Evolutionary conservation across 1,140 invertebrate species (phyloP).

Genomic region (Saccostrea echinata): DNA sequence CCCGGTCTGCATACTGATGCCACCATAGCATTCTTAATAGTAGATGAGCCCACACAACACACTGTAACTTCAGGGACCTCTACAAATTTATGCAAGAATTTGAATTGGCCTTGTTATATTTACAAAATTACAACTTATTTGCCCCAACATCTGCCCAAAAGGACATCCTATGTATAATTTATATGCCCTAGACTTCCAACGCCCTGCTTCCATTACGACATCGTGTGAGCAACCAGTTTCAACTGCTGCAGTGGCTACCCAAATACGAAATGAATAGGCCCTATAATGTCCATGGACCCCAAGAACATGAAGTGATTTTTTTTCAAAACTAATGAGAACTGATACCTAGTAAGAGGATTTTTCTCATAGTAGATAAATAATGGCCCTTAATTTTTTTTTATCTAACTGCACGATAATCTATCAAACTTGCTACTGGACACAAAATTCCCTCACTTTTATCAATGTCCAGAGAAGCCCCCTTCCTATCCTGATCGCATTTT

Average conservation of each 20-base stretch:
- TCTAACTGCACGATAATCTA: background rate
- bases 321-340: conserved; percentile 42
- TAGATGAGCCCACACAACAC: too few relatives aligned
- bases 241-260: background rate
- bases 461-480: background rate
- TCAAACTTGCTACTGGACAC: background rate
- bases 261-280: conserved; percentile 49
- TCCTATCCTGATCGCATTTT: background rate
- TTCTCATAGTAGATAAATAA: conserved; percentile 25
- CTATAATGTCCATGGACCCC: background rate
- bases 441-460: background rate
- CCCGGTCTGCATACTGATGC: too few relatives aligned
- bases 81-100: too few relatives aligned
- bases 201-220: too few relatives aligned
- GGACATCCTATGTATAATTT: too few relatives aligned
- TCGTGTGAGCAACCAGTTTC: too few relatives aligned
- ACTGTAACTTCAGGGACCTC: too few relatives aligned
- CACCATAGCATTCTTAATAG: too few relatives aligned
- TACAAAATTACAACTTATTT: too few relatives aligned
- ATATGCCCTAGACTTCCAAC: too few relatives aligned
- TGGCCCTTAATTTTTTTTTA: background rate
- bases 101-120: too few relatives aligned
- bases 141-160: too few relatives aligned
- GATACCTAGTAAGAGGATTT: conserved; percentile 28
- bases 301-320: background rate